These are phyloP conservation scores for Hydrolagus affinis DNA, from an alignment of 2,113 vertebrate genomes.

Conservation along the genomic window DNA sequence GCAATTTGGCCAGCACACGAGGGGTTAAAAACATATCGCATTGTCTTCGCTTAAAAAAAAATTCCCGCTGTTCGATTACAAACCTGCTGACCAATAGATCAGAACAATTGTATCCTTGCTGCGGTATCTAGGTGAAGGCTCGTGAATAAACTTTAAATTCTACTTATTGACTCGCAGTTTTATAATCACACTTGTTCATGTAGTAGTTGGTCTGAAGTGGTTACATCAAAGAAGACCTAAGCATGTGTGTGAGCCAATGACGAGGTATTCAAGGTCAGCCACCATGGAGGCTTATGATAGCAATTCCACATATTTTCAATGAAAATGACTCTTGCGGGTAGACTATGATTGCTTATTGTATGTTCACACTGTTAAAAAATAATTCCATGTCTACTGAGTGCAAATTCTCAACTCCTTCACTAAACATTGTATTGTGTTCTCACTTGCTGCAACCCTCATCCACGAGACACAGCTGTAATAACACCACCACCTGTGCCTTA, in stretches of 20 bases:
- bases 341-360: not conserved
- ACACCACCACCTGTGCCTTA: slow-evolving; percentile 11
- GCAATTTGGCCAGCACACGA: too few relatives aligned
- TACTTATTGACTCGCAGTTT: not conserved
- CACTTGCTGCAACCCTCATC: slow-evolving; percentile 3
- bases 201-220: not conserved
- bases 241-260: too few relatives aligned
- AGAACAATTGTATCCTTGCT: not conserved
- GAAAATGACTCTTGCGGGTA: not conserved
- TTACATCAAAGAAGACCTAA: not conserved
- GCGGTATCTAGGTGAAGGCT: not conserved
- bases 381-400: not conserved
- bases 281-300: not conserved
- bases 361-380: slow-evolving; percentile 2
- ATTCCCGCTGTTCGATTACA: too few relatives aligned
- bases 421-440: not conserved
- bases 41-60: too few relatives aligned
- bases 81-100: too few relatives aligned
- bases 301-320: not conserved
- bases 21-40: too few relatives aligned
- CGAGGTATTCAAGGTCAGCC: not conserved
- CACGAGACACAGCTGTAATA: slow-evolving; percentile 17
- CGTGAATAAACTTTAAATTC: not conserved
- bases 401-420: slow-evolving; percentile 5
- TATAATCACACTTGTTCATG: not conserved